Evolutionary conservation across 2,888 invertebrate genomes (phyloP), one percentile per base, ranked within the genome.

Genomic region (Pheosia gnoma): DNA sequence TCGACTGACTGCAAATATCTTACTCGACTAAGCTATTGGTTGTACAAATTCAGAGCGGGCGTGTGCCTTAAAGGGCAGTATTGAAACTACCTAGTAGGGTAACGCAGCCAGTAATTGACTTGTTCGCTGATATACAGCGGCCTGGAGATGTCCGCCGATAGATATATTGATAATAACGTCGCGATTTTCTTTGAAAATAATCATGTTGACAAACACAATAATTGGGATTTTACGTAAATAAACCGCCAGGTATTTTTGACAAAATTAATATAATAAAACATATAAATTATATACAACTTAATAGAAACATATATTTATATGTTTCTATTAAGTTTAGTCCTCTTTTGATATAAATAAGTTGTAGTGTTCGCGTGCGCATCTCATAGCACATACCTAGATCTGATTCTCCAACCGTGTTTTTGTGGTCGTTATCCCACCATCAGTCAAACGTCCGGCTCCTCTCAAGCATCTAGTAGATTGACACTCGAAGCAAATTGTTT

Each of bases 61-160:
- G 36, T 39, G 53, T 39, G 55, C 79, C 79, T 66, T 80, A 77
- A 65, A 70, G 66, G 76, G 81, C 58, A 62, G 70, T 71, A 77
- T 79, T 78, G 78, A 76, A 74, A 64, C 71, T 64, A 68, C 77
- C 77, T 71, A 72, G 77, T 78, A 79, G 82, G 80, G 80, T 77
- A 81, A 71, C 70, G 61, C 63, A 59, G 60, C 60, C 72, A 63
- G 80, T 89, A 89, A 89, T 88, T 87, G 88, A 88, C 85, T 89
- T 83, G 88, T 88, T 86, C 84, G 79, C 68, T 72, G 75, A 65
- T 68, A 66, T 70, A 62, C 58, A 64, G 59, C 52, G 10, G 7
- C 0, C 43, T 60, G 54, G 64, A 65, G 59, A 58, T 62, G 37
- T 61, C 65, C 67, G 67, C 52, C 55, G 47, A 58, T 66, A 62